A percentile compares a stretch with the other conserved stretches of the same genome.
These are phyloP conservation scores for Cacoxenus indagator DNA, from an alignment of 2,888 invertebrate species.

Conservation along the genomic window DNA sequence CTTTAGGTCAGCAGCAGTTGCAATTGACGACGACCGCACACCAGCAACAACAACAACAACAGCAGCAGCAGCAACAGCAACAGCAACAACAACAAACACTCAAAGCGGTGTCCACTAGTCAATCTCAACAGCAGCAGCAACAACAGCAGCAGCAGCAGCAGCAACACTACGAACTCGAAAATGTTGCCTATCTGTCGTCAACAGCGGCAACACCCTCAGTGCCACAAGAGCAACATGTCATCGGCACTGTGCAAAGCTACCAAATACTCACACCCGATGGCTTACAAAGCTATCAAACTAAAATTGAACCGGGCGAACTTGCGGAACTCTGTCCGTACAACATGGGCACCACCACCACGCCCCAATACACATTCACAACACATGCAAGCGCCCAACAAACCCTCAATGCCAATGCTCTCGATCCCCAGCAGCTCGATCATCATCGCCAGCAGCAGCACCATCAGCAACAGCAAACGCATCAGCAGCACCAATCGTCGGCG, in stretches of 20 bases:
- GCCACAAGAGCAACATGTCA: conserved; percentile 60
- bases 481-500: conserved; percentile 42
- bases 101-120: conserved; percentile 38
- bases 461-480: conserved; percentile 51
- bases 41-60: conserved; percentile 39
- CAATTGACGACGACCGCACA: conserved; percentile 17
- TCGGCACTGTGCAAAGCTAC: conserved; percentile 69
- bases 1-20: conserved; percentile 12
- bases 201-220: conserved; percentile 54
- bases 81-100: conserved; percentile 41
- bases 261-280: conserved; percentile 68
- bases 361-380: conserved; percentile 64
- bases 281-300: conserved; percentile 65
- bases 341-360: conserved; percentile 47
- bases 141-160: conserved; percentile 46
- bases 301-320: conserved; percentile 53
- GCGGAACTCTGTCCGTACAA: conserved; percentile 66
- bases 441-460: conserved; percentile 49
- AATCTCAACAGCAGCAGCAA: conserved; percentile 34
- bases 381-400: conserved; percentile 60
- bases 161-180: conserved; percentile 67
- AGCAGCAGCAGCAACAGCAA: conserved; percentile 34
- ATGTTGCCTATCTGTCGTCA: conserved; percentile 65
- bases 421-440: conserved; percentile 47
- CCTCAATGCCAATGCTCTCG: conserved; percentile 50